Evolutionary conservation across 1,140 invertebrate genomes (phyloP).

Genomic region (Atta texana): DNA sequence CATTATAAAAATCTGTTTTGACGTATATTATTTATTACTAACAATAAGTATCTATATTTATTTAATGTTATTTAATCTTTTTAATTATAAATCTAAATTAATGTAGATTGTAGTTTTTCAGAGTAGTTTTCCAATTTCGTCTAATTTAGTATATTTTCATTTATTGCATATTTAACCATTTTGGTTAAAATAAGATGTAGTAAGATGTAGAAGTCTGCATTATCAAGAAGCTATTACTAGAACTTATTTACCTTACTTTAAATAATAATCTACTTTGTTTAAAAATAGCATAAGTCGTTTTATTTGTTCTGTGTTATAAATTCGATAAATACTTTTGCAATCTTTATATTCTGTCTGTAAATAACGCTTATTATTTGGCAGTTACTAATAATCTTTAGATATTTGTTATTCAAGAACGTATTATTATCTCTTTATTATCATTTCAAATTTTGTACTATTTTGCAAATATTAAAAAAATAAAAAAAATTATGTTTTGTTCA

Average conservation of each 20-base stretch:
- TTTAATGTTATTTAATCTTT: background rate
- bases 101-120: background rate
- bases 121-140: background rate
- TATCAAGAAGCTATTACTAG: background rate
- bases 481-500: background rate
- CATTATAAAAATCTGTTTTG: background rate
- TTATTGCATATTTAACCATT: background rate
- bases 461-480: background rate
- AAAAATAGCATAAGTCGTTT: background rate
- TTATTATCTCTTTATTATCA: background rate
- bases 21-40: background rate
- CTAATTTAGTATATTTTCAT: slow-evolving; percentile 5
- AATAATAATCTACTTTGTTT: background rate
- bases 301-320: slow-evolving; percentile 12
- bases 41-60: background rate
- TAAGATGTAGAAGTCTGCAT: background rate
- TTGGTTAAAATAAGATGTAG: background rate
- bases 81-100: background rate
- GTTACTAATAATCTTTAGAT: background rate
- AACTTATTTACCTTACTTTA: background rate
- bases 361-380: background rate
- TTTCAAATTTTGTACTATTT: background rate
- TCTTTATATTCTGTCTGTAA: background rate
- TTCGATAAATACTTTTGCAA: slow-evolving; percentile 6
- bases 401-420: background rate